These are phyloP conservation scores for Diloba caeruleocephala DNA, from an alignment of 2,888 invertebrate species.

Conservation along the genomic window DNA sequence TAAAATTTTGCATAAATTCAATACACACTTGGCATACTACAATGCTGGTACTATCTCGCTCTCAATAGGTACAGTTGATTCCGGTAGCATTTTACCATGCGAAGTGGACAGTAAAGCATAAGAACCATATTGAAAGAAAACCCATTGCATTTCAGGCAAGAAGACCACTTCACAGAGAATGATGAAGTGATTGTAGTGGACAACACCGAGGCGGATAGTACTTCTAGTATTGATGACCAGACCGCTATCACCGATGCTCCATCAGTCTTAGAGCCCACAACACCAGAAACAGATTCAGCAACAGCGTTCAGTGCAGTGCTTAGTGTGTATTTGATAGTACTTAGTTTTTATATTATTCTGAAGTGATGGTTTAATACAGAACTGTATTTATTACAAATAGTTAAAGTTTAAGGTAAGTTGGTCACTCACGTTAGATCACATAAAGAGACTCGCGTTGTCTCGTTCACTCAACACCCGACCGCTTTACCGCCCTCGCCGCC, in stretches of 20 bases:
- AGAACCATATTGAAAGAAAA: neutral
- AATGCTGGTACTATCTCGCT: no score
- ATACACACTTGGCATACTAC: no score
- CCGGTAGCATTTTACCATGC: no score
- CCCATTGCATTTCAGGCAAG: conserved; percentile 19
- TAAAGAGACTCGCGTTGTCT: no score
- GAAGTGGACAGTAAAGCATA: no score
- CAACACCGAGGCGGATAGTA: neutral
- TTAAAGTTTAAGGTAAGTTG: neutral
- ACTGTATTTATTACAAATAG: neutral
- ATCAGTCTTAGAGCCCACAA: neutral
- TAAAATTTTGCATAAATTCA: no score
- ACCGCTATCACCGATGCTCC: neutral
- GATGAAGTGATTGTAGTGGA: conserved; percentile 16
- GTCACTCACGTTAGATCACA: no score
- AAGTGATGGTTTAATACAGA: neutral
- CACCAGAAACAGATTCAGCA: conserved; percentile 10
- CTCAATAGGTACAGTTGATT: no score
- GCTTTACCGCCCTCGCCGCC: no score
- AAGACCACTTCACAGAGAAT: conserved; percentile 14
- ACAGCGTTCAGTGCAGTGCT: conserved; percentile 8
- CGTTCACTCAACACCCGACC: no score
- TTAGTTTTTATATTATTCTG: conserved; percentile 20
- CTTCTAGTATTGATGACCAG: neutral
- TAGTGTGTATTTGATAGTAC: conserved; percentile 16